A percentile compares a stretch with the other conserved stretches of the same genome.
phyloP scores from a whole-genome alignment of 2,797 vertebrate genomes.

The Mus caroli region DNA sequence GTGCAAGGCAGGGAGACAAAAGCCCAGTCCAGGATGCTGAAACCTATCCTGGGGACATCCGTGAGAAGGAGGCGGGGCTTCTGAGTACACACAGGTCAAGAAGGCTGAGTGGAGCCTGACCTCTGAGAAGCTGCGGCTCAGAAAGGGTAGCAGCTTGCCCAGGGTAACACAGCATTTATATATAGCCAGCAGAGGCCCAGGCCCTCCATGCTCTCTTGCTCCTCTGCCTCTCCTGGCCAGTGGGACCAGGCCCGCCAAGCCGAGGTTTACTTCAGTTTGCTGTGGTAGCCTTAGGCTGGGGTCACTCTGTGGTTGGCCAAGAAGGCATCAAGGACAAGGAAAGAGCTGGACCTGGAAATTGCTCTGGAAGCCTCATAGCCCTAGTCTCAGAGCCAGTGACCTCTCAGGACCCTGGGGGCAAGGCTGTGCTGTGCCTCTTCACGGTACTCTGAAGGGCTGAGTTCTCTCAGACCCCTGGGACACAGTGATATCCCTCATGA shows the following conservation, averaged over 20 bases:
- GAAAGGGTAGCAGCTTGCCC: not conserved
- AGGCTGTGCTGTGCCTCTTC: not conserved
- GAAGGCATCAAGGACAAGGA: not conserved
- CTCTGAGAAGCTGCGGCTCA: constrained; percentile 5
- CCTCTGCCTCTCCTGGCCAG: not conserved
- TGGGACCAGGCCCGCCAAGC: not conserved
- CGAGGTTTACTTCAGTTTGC: constrained; percentile 38
- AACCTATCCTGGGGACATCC: not conserved
- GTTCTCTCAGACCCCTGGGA: not conserved
- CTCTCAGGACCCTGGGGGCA: not conserved
- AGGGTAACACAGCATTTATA: not conserved
- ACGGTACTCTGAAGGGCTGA: not conserved
- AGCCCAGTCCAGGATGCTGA: not conserved
- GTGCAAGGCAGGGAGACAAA: not conserved
- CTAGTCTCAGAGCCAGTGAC: not conserved
- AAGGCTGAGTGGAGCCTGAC: not conserved
- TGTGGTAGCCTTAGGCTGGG: not conserved
- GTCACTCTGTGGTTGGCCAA: not conserved
- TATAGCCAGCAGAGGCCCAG: not conserved
- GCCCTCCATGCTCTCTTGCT: not conserved
- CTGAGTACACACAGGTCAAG: not conserved
- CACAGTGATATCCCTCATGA: not conserved
- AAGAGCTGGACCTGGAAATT: not conserved
- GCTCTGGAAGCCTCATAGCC: not conserved
- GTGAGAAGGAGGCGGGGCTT: not conserved